Conservation (phyloP, 2,888 invertebrate species). For the Erpobdella octoculata region DNA sequence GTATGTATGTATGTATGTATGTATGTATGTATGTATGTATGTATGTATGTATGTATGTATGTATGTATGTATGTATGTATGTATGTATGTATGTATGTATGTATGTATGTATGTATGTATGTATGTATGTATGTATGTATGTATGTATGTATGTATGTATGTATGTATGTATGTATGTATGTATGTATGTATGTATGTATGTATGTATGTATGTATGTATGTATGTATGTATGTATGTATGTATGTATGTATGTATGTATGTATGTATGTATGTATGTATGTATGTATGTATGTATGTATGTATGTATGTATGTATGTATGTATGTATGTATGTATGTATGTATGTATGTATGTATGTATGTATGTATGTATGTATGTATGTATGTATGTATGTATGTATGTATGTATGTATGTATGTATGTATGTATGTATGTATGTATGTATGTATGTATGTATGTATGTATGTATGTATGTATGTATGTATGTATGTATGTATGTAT, state of each 20-base stretch:
- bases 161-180: constrained; percentile 6
- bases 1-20: constrained; percentile 15
- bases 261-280: constrained; percentile 20
- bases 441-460: no score
- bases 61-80: not conserved
- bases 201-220: not conserved
- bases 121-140: constrained; percentile 26
- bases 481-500: no score
- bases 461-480: no score
- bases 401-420: not conserved
- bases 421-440: not conserved
- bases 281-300: not conserved
- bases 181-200: constrained; percentile 11
- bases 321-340: constrained; percentile 10
- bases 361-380: constrained; percentile 17
- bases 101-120: constrained; percentile 17
- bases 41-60: constrained; percentile 15
- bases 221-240: not conserved
- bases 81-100: not conserved
- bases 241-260: constrained; percentile 20
- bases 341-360: constrained; percentile 21
- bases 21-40: constrained; percentile 5
- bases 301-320: constrained; percentile 10
- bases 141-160: constrained; percentile 1
- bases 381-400: constrained; percentile 21